Base-by-base conservation (phyloP, 37 sponge, comb jelly and placozoan species). In the Dysidea cf. avara region DNA sequence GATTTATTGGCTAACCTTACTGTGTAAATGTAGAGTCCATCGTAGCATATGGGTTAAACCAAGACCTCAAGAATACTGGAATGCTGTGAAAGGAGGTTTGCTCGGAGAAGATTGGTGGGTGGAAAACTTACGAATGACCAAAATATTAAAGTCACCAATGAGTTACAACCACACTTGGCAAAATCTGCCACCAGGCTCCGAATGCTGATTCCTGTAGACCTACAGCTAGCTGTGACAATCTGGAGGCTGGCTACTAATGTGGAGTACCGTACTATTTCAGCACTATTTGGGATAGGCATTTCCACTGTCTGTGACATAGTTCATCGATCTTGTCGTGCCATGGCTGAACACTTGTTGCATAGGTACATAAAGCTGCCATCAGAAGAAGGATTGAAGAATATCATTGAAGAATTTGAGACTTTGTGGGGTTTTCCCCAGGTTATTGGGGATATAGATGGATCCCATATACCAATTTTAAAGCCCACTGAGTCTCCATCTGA, bases 211-310 rank as follows among this genome's bases (percentile, higher is more conserved):
- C 26, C 20, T 55, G 79, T 78, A 17, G 79, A 78, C 53, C 7
- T 55, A 31, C 40, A 46, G 7, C 68, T 80, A n/a, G 81, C 81
- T 36, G 72, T 70, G 43, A 80, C 81, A 50, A 51, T 80, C 3
- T 68, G 80, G 78, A 79, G 49, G 70, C 56, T 79, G 51, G 80
- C 80, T 11, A 79, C 80, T 25, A 61, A 69, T 69, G 60, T 68
- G 7, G 80, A 79, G 46, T 79, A 68, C 33, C 28, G 69, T 26
- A 79, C 69, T 24, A n/a, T 79, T 14, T 68, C 80, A n/a, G 61
- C 46, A 1, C 28, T 79, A 18, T 79, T 79, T 56, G 80, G 80
- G 11, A 16, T 79, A 14, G 70, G 80, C 31, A 29, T 6, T 18
- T 77, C 78, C 22, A 77, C 78, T 39, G 78, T 77, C 1, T 34